Evolutionary conservation across 2,797 vertebrate species (phyloP).

Genomic region (Cyclopterus lumpus): DNA sequence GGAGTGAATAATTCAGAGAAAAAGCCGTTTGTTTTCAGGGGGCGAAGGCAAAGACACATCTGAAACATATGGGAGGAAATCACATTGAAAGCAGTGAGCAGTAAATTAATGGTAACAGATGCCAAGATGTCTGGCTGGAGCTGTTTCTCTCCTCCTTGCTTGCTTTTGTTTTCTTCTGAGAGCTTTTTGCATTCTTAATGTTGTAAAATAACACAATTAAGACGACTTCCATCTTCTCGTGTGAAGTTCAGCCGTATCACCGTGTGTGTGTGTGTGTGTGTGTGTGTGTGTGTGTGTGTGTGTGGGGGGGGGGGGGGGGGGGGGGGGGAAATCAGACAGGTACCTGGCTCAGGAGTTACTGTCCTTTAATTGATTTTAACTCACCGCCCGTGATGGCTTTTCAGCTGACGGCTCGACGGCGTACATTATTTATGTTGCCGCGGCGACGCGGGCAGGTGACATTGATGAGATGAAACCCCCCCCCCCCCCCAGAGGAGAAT

Average conservation of each 20-base stretch:
- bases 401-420: slow-evolving; percentile 37
- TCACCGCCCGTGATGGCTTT: slow-evolving; percentile 34
- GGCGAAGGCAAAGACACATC: slow-evolving; percentile 87
- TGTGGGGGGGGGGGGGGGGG: too few relatives aligned
- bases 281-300: too few relatives aligned
- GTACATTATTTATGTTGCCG: slow-evolving; percentile 70
- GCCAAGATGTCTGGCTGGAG: slow-evolving; percentile 86
- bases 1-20: slow-evolving; percentile 86
- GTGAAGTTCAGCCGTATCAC: slow-evolving; percentile 52
- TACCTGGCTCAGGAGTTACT: slow-evolving; percentile 32
- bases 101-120: slow-evolving; percentile 89
- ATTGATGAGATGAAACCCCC: slow-evolving; percentile 62
- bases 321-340: too few relatives aligned
- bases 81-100: slow-evolving; percentile 87
- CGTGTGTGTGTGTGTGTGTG: too few relatives aligned
- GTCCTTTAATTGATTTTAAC: slow-evolving; percentile 58
- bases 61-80: slow-evolving; percentile 87
- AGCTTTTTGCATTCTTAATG: slow-evolving; percentile 67
- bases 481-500: slow-evolving; percentile 49
- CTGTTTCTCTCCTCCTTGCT: slow-evolving; percentile 58
- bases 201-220: slow-evolving; percentile 64
- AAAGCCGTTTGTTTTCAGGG: slow-evolving; percentile 81
- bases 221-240: slow-evolving; percentile 42
- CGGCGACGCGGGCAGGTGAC: slow-evolving; percentile 61
- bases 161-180: slow-evolving; percentile 70